Evolutionary conservation across 1,140 invertebrate species (phyloP).

Genomic region (Pseudomyrmex cubaensis): DNA sequence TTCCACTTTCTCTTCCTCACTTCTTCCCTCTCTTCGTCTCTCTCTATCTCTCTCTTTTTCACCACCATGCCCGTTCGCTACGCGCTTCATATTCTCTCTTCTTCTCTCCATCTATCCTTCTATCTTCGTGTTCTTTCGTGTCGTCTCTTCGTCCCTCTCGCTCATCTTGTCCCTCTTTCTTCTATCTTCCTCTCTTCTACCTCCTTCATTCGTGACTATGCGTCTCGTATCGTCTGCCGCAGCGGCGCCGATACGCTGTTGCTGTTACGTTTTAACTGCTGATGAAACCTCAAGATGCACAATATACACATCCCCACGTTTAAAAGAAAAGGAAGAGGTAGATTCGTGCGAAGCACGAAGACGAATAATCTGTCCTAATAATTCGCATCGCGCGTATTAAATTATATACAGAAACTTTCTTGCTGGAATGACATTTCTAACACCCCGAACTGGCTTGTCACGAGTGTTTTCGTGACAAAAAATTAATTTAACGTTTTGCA

Average conservation of each 20-base stretch:
- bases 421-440: background rate
- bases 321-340: conserved; percentile 22
- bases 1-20: background rate
- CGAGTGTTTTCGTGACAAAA: background rate
- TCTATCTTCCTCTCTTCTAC: conserved; percentile 22
- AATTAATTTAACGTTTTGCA: background rate
- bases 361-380: conserved; percentile 34
- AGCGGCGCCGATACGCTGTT: conserved; percentile 36
- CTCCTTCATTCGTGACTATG: conserved; percentile 54
- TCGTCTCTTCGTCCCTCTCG: background rate
- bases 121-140: conserved; percentile 8
- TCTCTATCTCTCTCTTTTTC: background rate
- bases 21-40: background rate
- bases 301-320: background rate
- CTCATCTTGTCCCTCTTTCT: conserved; percentile 18
- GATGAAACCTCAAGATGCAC: conserved; percentile 48
- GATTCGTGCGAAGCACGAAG: background rate
- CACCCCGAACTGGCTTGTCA: background rate
- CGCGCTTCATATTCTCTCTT: conserved; percentile 25
- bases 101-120: conserved; percentile 32
- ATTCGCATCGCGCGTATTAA: conserved; percentile 6
- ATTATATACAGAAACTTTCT: conserved; percentile 27
- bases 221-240: conserved; percentile 52
- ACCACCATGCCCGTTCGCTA: background rate
- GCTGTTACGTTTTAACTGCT: conserved; percentile 28